Evolutionary conservation across 2,888 invertebrate species (phyloP).

Genomic region (Camptogramma bilineatum): DNA sequence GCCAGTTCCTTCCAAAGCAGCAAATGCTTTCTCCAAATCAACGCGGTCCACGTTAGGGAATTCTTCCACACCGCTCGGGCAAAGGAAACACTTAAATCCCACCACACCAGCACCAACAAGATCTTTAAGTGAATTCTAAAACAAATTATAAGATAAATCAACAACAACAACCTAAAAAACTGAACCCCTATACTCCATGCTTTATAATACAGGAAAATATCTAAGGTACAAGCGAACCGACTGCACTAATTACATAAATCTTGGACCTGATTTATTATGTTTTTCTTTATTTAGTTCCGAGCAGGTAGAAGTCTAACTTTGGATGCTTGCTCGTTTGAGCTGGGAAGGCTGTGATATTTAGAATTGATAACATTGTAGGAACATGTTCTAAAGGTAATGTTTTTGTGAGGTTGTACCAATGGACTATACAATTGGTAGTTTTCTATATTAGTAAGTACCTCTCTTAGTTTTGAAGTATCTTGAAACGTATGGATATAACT

Average conservation of each 20-base stretch:
- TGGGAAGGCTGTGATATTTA: conserved; percentile 18
- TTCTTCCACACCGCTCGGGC: conserved; percentile 89
- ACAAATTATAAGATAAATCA: conserved; percentile 35
- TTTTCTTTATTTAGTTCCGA: conserved; percentile 34
- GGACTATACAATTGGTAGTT: background rate
- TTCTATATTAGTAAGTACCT: background rate
- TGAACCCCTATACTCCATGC: background rate
- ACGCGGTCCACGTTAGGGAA: conserved; percentile 86
- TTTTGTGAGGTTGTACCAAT: background rate
- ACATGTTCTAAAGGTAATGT: background rate
- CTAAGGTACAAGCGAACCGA: conserved; percentile 19
- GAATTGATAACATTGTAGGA: conserved; percentile 10
- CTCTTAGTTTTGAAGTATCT: background rate
- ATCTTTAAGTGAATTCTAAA: conserved; percentile 83
- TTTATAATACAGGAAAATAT: conserved; percentile 33
- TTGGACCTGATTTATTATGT: conserved; percentile 37
- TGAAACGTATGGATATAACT: background rate
- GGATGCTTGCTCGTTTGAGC: conserved; percentile 16
- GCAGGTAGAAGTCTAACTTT: conserved; percentile 38
- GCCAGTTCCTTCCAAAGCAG: conserved; percentile 85
- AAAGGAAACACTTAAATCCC: conserved; percentile 90
- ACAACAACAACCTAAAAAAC: conserved; percentile 14
- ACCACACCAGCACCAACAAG: conserved; percentile 88
- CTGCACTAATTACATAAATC: conserved; percentile 43
- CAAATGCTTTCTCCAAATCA: conserved; percentile 85